phyloP scores from a whole-genome alignment of 2,888 invertebrate genomes.

The Sceliomorpha sp. region DNA sequence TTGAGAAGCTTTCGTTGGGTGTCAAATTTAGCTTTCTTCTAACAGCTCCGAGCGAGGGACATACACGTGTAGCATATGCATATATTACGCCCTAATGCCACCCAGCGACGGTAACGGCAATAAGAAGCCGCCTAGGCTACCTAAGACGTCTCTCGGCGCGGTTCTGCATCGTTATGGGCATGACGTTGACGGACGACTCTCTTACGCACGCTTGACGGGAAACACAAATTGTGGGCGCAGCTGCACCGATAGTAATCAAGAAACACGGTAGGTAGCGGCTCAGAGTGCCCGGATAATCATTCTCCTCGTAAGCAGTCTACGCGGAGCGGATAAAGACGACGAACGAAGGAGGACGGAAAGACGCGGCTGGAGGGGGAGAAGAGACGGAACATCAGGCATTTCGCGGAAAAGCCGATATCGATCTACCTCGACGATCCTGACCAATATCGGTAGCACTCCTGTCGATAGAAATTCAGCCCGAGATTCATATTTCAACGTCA shows the following conservation, averaged over 20 bases:
- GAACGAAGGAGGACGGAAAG: neutral
- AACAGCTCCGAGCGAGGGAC: neutral
- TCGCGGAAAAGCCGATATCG: slow-evolving; percentile 66
- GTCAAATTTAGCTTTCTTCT: slow-evolving; percentile 1
- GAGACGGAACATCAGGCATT: slow-evolving; percentile 59
- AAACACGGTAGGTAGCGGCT: slow-evolving; percentile 69
- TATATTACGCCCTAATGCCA: neutral
- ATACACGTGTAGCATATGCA: slow-evolving; percentile 1
- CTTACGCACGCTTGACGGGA: slow-evolving; percentile 71
- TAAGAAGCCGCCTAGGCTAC: slow-evolving; percentile 1
- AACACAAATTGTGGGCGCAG: slow-evolving; percentile 77
- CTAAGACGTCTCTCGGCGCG: slow-evolving; percentile 21
- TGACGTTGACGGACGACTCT: slow-evolving; percentile 78
- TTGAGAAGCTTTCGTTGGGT: slow-evolving; percentile 1
- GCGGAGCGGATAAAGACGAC: slow-evolving; percentile 20
- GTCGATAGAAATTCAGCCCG: neutral
- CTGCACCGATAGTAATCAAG: slow-evolving; percentile 78
- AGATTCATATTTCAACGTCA: neutral
- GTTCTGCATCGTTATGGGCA: slow-evolving; percentile 61
- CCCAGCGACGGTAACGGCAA: neutral
- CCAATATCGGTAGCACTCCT: slow-evolving; percentile 21
- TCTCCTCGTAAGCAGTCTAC: slow-evolving; percentile 58
- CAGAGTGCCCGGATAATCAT: slow-evolving; percentile 69
- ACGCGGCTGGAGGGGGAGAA: too few species aligned
- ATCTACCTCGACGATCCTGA: slow-evolving; percentile 62